phyloP scores from a whole-genome alignment of 2,888 invertebrate genomes.

The Apotomis capreana region DNA sequence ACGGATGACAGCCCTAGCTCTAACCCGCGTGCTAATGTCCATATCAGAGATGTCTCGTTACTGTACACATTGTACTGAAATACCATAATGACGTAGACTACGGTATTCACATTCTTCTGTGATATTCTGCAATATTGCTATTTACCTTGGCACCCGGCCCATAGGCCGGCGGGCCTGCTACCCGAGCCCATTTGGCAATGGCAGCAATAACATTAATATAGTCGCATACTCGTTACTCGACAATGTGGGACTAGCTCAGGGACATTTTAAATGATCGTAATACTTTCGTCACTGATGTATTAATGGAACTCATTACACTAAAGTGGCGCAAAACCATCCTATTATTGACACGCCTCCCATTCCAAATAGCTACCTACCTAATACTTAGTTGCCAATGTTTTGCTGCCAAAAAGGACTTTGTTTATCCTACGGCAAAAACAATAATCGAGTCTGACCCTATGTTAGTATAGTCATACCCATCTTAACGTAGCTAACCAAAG shows the following conservation, averaged over 20 bases:
- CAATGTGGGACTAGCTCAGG: conserved; percentile 35
- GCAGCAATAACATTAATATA: conserved; percentile 35
- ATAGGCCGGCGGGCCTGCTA: not conserved
- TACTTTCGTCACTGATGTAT: not conserved
- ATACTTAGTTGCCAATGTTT: no score
- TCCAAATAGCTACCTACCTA: no score
- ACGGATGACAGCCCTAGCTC: no score
- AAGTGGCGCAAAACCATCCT: not conserved
- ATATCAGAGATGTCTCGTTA: no score
- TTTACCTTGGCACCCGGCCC: conserved; percentile 35
- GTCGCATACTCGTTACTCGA: not conserved
- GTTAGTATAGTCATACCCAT: no score
- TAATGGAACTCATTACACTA: conserved; percentile 11
- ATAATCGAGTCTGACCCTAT: no score
- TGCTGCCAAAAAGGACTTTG: no score
- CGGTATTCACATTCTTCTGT: not conserved
- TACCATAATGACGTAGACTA: not conserved
- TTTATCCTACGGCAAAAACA: no score
- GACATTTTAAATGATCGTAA: conserved; percentile 36
- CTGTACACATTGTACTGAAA: not conserved
- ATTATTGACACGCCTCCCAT: no score
- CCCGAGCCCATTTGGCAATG: conserved; percentile 34
- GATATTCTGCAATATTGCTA: conserved; percentile 23
- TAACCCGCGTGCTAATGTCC: no score
- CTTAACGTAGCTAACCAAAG: no score